These are phyloP conservation scores for Proctacanthus coquilletti DNA, from an alignment of 1,140 invertebrate species.

Conservation along the genomic window DNA sequence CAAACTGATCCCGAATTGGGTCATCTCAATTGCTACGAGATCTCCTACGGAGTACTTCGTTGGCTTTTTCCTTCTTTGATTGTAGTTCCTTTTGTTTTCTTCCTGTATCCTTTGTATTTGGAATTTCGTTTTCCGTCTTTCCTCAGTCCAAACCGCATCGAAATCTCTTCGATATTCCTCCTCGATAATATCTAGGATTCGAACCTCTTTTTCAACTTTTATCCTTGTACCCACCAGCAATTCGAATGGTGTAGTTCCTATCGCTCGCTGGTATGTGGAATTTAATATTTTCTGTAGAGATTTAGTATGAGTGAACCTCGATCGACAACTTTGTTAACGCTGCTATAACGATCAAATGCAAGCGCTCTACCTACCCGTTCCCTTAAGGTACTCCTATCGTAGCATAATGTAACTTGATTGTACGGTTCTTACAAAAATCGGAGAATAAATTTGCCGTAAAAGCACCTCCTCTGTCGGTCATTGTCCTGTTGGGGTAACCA, in stretches of 20 bases:
- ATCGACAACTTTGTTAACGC: constrained; percentile 13
- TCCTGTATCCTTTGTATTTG: background rate
- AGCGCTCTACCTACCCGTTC: constrained; percentile 12
- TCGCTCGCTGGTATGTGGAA: constrained; percentile 12
- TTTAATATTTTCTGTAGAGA: background rate
- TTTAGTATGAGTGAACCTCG: no score
- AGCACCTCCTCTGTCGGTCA: constrained; percentile 7
- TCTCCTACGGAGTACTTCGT: background rate
- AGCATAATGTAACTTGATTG: constrained; percentile 6
- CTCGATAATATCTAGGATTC: background rate
- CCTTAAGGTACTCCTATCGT: constrained; percentile 7
- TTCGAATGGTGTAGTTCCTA: constrained; percentile 13
- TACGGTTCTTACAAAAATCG: constrained; percentile 7
- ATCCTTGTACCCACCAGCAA: constrained; percentile 6
- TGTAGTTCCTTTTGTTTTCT: background rate
- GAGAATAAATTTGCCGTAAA: constrained; percentile 7
- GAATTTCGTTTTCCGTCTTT: background rate
- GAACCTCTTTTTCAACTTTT: background rate
- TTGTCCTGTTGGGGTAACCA: constrained; percentile 9
- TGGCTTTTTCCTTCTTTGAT: background rate
- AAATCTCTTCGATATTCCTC: background rate
- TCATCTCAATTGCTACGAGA: background rate
- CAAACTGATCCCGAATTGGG: background rate
- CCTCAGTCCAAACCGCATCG: background rate
- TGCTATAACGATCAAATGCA: constrained; percentile 10